These are phyloP conservation scores for Carettochelys insculpta DNA, from an alignment of 2,113 vertebrate genomes.

Conservation along the genomic window DNA sequence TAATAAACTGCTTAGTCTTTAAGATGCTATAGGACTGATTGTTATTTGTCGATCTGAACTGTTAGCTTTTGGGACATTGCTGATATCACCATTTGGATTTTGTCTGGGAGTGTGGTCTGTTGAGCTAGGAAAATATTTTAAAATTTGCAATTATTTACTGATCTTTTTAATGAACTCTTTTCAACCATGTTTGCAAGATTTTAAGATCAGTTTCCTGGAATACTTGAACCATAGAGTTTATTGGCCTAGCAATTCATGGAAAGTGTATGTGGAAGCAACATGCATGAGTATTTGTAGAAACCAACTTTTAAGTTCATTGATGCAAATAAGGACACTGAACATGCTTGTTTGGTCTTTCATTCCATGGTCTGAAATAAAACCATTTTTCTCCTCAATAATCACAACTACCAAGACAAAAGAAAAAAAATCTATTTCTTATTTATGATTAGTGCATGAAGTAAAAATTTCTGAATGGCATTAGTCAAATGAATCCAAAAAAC, in stretches of 20 bases:
- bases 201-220: not conserved
- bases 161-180: not conserved
- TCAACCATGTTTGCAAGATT: not conserved
- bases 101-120: not conserved
- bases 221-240: not conserved
- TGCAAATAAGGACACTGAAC: not conserved
- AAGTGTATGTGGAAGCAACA: not conserved
- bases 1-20: no score
- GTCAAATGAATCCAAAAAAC: slow-evolving; percentile 19
- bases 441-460: slow-evolving; percentile 6
- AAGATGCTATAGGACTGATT: no score
- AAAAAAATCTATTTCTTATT: not conserved
- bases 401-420: not conserved
- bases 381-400: not conserved
- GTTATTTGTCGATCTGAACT: no score
- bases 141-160: slow-evolving; percentile 7
- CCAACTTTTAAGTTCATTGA: not conserved
- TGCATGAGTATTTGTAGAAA: not conserved
- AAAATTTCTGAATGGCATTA: slow-evolving; percentile 24
- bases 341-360: not conserved
- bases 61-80: slow-evolving; percentile 43
- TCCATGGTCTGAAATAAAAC: not conserved
- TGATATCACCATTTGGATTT: not conserved
- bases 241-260: not conserved
- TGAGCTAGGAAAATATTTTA: slow-evolving; percentile 31